These are phyloP conservation scores for Pomacea maculata DNA, from an alignment of 1,140 invertebrate genomes.

Conservation along the genomic window DNA sequence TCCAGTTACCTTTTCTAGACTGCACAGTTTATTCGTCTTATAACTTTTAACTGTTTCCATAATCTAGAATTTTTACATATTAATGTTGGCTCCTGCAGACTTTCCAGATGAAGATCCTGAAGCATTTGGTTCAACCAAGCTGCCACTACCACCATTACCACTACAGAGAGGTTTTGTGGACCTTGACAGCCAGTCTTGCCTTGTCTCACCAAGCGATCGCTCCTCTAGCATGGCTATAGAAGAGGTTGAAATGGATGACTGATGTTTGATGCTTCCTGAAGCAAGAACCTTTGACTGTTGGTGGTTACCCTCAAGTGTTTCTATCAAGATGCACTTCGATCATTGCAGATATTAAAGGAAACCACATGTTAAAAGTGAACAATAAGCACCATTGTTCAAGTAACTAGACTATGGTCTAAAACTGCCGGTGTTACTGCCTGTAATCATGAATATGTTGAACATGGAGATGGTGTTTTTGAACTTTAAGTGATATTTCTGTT, in stretches of 20 bases:
- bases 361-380: background rate
- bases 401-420: too few relatives aligned
- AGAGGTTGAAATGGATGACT: slow-evolving; percentile 56
- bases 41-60: too few relatives aligned
- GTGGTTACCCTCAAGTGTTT: background rate
- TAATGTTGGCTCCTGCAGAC: background rate
- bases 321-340: too few relatives aligned
- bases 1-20: background rate
- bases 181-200: slow-evolving; percentile 7
- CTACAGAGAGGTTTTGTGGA: background rate
- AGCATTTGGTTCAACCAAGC: background rate
- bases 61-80: too few relatives aligned
- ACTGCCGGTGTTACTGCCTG: too few relatives aligned
- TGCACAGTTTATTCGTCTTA: background rate
- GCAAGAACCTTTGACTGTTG: too few relatives aligned
- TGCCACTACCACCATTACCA: background rate
- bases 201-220: background rate
- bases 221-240: slow-evolving; percentile 47
- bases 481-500: too few relatives aligned
- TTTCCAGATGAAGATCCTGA: slow-evolving; percentile 4
- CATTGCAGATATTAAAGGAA: background rate
- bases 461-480: too few relatives aligned
- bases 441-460: too few relatives aligned
- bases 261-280: background rate
- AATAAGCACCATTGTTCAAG: too few relatives aligned